Evolutionary conservation across 2,113 vertebrate species (phyloP), one percentile per base, ranked within the genome.

Genomic region (Phylloscopus trochilus): DNA sequence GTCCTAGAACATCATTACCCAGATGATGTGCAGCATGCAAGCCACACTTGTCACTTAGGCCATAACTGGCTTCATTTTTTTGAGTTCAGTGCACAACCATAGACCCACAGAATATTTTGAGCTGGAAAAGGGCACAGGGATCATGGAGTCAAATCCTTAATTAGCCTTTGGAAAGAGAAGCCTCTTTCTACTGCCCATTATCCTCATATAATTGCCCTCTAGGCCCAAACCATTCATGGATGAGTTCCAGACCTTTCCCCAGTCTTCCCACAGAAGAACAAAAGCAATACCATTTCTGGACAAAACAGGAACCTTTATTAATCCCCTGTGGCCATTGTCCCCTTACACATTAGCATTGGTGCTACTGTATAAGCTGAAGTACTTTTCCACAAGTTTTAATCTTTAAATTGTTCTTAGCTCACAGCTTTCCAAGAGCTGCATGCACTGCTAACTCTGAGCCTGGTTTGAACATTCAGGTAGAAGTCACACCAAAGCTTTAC

Each of bases 251-350:
- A 72, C 28, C 13, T 41, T 72, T 89, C 10, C 68, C 56, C 35
- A 31, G 0, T 47, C 62, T 70, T 78, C 44, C 56, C 69, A 21
- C 0, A 58, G 16, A 87, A 84, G 55, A 83, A 94, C 16, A 92
- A 83, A 89, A 75, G 11, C 41, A 89, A 53, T 22, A 49, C 6
- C 20, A 67, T 18, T 90, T 73, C 69, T 53, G 58, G 55, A 62
- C 55, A 69, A 87, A 78, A 62, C 15, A 78, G 64, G 39, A 87
- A 62, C 26, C 69, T 96, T 96, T 96, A 96, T 92, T 95, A 89
- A 93, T 51, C n/a, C n/a, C 47, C 62, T 13, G 17, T 27, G 58
- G 39, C 49, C 70, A 76, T 27, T 44, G 27, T 87, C 44, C 49
- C 41, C 37, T 72, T 62, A 59, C 53, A 83, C 41, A 81, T 44